These are phyloP conservation scores for Drosophila pullipes DNA, from an alignment of 2,888 invertebrate genomes.

Conservation along the genomic window DNA sequence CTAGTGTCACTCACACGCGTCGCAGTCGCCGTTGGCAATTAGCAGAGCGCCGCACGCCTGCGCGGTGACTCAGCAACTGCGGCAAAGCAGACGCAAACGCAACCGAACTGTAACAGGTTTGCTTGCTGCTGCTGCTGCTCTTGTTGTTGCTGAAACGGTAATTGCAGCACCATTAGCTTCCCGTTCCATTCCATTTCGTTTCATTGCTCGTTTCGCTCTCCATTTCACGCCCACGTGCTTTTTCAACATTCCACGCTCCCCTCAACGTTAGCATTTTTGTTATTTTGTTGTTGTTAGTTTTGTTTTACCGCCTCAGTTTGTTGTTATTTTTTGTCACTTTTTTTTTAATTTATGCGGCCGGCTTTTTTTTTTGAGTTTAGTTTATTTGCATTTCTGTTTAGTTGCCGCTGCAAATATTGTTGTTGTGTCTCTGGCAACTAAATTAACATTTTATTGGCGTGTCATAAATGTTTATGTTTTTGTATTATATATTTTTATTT, in stretches of 20 bases:
- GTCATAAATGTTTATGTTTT: slow-evolving; percentile 49
- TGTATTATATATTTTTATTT: slow-evolving; percentile 31
- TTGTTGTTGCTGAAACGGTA: slow-evolving; percentile 28
- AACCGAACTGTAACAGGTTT: slow-evolving; percentile 73
- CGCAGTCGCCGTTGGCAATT: slow-evolving; percentile 49
- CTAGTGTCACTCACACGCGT: slow-evolving; percentile 77
- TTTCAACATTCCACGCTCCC: slow-evolving; percentile 16
- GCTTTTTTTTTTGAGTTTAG: slow-evolving; percentile 44
- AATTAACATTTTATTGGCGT: slow-evolving; percentile 77
- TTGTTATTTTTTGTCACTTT: slow-evolving; percentile 42
- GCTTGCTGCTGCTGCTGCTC: slow-evolving; percentile 9
- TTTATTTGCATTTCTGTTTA: slow-evolving; percentile 56
- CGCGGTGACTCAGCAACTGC: slow-evolving; percentile 60
- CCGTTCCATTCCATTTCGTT: slow-evolving; percentile 68
- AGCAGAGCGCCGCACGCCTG: slow-evolving; percentile 73
- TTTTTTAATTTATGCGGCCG: slow-evolving; percentile 67
- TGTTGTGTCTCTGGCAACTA: slow-evolving; percentile 38
- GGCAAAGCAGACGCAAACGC: slow-evolving; percentile 32
- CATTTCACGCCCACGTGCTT: slow-evolving; percentile 65
- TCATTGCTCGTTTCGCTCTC: slow-evolving; percentile 56
- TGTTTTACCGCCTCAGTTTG: slow-evolving; percentile 51
- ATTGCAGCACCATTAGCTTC: slow-evolving; percentile 59
- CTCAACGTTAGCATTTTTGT: slow-evolving; percentile 18
- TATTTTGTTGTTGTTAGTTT: slow-evolving; percentile 42
- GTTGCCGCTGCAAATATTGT: slow-evolving; percentile 45